Base-by-base conservation (phyloP, 92 coral and sea anemone species). In the Zoanthus sociatus region DNA sequence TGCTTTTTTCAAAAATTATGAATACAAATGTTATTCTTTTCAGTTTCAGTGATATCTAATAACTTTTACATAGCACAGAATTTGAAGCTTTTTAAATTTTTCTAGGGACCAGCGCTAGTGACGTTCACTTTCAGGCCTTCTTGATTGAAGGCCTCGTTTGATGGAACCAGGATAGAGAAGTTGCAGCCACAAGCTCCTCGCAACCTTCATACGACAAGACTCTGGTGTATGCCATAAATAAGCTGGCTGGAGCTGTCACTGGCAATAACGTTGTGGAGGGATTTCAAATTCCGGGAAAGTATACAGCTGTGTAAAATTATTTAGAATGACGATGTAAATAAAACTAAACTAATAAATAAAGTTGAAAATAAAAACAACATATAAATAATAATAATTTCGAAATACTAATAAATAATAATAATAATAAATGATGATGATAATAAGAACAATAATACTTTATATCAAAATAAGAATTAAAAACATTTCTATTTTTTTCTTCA, bases 121-220 rank as follows among this genome's bases (percentile, higher is more conserved):
- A 87, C 54, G 45, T 54, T 1, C 90, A 87, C 20, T 87, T 78
- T 46, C 86, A 87, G 73, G 47, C 90, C 8, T 78, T 69, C 55
- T 60, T 87, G 0, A 44, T 53, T 0, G 90, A 87, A 56, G 86
- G 86, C 12, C 7, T 87, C 1, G 20, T 46, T 21, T 5, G 82
- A 13, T 78, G 87, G 71, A 66, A 66, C 71, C 71, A 20, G 33
- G 71, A 66, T 9, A 18, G 33, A 20, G 71, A 18, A 7, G 71
- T 9, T 20, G 71, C 71, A 18, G 30, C 69, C 2, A 56, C 64
- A 0, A 12, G 64, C 64, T 56, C 20, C 15, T 10, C 15, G 60
- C 60, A 54, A 2, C 17, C 64, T n/a, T 56, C 20, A 2, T 56
- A 10, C 1, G 64, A 56, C 20, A 56, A 12, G 6, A 66, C 1